Evolutionary conservation across 2,888 invertebrate species (phyloP).

Genomic region (Keiferia lycopersicella): DNA sequence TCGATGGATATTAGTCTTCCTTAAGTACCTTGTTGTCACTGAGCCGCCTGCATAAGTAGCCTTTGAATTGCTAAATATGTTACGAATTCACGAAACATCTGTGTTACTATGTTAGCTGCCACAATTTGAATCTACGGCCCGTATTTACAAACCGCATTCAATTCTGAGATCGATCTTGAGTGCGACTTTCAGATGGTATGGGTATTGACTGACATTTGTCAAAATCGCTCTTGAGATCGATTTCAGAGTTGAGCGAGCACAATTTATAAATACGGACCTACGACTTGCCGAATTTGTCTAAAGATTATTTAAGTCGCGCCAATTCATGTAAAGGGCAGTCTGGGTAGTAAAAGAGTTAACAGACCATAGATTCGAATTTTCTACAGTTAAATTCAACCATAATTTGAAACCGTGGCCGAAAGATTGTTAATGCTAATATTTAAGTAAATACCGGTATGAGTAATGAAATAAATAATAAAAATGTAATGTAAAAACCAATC

Average conservation of each 20-base stretch:
- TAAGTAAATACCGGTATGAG: too few relatives aligned
- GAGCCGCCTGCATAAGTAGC: conserved; percentile 34
- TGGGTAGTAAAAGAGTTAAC: neutral
- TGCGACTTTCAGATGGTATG: too few relatives aligned
- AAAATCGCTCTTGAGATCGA: too few relatives aligned
- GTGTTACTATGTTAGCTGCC: conserved; percentile 26
- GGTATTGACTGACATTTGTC: too few relatives aligned
- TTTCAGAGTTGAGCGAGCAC: too few relatives aligned
- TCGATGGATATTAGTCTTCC: conserved; percentile 30
- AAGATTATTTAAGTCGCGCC: too few relatives aligned
- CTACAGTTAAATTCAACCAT: neutral
- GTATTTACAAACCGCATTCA: neutral
- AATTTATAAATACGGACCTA: too few relatives aligned
- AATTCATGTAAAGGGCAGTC: neutral
- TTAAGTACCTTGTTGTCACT: conserved; percentile 38
- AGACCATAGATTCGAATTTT: conserved; percentile 39
- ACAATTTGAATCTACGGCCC: neutral
- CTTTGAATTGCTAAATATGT: conserved; percentile 38
- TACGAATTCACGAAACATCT: conserved; percentile 34
- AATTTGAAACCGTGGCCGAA: neutral
- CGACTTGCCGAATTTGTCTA: too few relatives aligned
- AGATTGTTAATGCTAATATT: neutral
- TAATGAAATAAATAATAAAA: too few relatives aligned
- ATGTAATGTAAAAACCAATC: neutral
- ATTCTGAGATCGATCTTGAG: too few relatives aligned